phyloP scores from a whole-genome alignment of 2,888 invertebrate species.

The Adelphocoris suturalis region DNA sequence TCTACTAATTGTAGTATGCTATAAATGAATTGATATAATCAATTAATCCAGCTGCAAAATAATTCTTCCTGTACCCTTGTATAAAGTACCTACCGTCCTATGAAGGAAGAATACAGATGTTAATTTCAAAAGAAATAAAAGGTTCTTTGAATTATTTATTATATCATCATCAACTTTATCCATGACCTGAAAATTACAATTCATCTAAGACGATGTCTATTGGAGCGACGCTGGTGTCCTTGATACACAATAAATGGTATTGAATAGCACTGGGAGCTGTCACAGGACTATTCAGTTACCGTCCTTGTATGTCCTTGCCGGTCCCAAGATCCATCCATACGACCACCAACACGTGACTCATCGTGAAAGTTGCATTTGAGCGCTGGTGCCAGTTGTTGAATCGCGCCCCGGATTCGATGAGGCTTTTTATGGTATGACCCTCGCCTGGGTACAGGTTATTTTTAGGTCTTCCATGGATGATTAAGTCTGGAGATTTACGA shows the following conservation, averaged over 20 bases:
- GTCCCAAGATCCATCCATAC: background rate
- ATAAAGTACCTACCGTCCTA: no score
- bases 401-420: slow-evolving; percentile 28
- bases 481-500: slow-evolving; percentile 10
- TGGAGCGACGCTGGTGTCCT: slow-evolving; percentile 3
- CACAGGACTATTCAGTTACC: slow-evolving; percentile 49
- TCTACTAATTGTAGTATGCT: no score
- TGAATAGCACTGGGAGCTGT: slow-evolving; percentile 31
- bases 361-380: slow-evolving; percentile 18
- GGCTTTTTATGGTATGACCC: slow-evolving; percentile 51
- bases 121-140: no score
- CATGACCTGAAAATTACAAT: slow-evolving; percentile 26
- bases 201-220: background rate
- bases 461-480: slow-evolving; percentile 20
- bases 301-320: slow-evolving; percentile 37
- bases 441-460: slow-evolving; percentile 40
- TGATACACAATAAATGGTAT: slow-evolving; percentile 40
- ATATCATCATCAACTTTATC: background rate
- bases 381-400: slow-evolving; percentile 37
- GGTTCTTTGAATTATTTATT: no score
- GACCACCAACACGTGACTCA: slow-evolving; percentile 42
- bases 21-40: no score
- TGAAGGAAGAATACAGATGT: no score
- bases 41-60: no score
- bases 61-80: no score